phyloP scores from a whole-genome alignment of 2,888 invertebrate species.

The Reticulitermes lucifugus region DNA sequence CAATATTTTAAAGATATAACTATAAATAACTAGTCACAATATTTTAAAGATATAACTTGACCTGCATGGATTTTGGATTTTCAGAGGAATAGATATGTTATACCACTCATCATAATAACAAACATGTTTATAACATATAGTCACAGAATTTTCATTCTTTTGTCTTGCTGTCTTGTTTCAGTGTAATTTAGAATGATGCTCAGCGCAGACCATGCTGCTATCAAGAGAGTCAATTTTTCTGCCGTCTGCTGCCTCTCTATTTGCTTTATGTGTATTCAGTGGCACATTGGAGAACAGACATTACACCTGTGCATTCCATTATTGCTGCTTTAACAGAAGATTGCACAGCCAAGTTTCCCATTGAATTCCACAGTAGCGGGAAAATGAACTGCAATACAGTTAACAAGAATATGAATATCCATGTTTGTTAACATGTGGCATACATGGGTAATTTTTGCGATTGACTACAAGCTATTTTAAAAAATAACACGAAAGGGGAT shows the following conservation, averaged over 20 bases:
- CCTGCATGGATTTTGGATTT: too few species aligned
- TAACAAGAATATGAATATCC: background rate
- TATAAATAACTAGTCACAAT: too few species aligned
- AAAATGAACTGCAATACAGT: background rate
- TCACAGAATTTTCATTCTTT: background rate
- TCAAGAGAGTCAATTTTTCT: background rate
- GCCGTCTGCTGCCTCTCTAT: background rate
- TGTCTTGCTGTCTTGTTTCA: background rate
- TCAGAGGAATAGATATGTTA: too few species aligned
- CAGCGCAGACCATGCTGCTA: background rate
- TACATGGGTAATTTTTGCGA: too few species aligned
- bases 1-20: too few species aligned
- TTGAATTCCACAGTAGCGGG: too few species aligned
- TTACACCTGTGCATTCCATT: background rate
- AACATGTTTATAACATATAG: too few species aligned
- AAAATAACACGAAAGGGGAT: too few species aligned
- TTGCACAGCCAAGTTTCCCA: background rate
- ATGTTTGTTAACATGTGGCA: too few species aligned
- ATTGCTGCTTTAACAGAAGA: background rate
- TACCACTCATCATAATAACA: too few species aligned
- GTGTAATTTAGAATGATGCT: background rate
- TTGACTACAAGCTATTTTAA: too few species aligned
- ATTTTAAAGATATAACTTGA: too few species aligned
- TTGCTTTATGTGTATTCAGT: background rate
- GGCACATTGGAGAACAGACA: background rate